Conservation (phyloP, 2,113 vertebrate genomes). For the Spea multiplicata region DNA sequence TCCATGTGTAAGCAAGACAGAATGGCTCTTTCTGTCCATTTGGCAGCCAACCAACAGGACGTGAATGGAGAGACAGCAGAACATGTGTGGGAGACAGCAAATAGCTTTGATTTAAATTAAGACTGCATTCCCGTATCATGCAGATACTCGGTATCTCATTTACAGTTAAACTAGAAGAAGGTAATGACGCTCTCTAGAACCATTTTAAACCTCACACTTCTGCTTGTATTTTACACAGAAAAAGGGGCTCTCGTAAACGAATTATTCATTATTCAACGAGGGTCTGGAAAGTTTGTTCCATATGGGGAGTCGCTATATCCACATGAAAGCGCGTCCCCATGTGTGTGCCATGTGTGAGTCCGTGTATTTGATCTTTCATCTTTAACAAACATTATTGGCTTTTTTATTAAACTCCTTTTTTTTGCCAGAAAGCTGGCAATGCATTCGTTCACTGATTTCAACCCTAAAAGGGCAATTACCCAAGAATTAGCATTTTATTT, state of each 20-base stretch:
- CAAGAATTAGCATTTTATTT: no score
- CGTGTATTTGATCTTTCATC: conserved; percentile 24
- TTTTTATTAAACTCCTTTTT: conserved; percentile 8
- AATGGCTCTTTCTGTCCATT: conserved; percentile 55
- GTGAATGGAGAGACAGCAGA: conserved; percentile 53
- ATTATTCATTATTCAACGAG: neutral
- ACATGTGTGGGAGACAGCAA: conserved; percentile 44
- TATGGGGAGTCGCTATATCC: neutral
- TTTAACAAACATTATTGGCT: conserved; percentile 18
- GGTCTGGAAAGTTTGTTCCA: neutral
- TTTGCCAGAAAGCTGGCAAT: no score
- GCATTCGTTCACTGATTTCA: no score
- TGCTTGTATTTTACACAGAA: neutral
- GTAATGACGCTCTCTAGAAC: conserved; percentile 46
- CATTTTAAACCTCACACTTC: neutral
- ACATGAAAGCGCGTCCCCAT: conserved; percentile 7
- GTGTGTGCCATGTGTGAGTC: conserved; percentile 10
- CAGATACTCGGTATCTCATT: conserved; percentile 48
- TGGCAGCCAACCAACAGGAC: conserved; percentile 56
- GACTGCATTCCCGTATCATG: conserved; percentile 53
- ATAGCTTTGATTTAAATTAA: conserved; percentile 54
- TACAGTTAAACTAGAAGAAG: conserved; percentile 47
- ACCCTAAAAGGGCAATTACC: no score
- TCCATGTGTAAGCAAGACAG: conserved; percentile 38
- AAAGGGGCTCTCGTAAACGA: neutral